Percentiles rank a stretch among this genome's conserved stretches.
Conservation (phyloP, 2,113 vertebrate species). For the Eulacestoma nigropectus region DNA sequence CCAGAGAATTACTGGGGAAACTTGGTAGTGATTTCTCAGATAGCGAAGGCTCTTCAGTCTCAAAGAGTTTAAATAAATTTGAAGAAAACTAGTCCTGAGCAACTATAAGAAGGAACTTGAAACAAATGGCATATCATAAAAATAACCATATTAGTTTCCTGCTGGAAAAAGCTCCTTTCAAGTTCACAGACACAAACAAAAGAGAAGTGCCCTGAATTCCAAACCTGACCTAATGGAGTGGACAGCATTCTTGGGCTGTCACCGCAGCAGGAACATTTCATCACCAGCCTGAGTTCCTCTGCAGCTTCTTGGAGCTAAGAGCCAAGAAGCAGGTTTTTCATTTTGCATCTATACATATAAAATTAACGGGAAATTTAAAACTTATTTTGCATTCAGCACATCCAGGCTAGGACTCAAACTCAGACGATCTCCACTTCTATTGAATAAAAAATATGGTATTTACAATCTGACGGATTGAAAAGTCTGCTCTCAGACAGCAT, state of each 20-base stretch:
- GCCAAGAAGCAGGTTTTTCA: not conserved
- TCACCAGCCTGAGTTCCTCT: not conserved
- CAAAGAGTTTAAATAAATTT: not conserved
- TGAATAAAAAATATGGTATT: not conserved
- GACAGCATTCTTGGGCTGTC: not conserved
- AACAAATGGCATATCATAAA: not conserved
- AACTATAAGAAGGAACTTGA: not conserved
- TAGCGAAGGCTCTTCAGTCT: not conserved
- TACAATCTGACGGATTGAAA: not conserved
- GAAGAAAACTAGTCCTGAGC: constrained; percentile 7
- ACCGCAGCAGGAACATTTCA: not conserved
- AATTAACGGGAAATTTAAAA: not conserved
- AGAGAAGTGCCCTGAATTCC: not conserved
- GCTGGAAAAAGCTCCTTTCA: not conserved
- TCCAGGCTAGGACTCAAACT: not conserved
- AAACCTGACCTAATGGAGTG: not conserved
- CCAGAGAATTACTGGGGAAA: not conserved
- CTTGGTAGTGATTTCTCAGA: not conserved
- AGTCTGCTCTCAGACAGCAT: not conserved
- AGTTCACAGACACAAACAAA: not conserved
- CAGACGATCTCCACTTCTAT: not conserved
- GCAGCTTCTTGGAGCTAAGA: not conserved
- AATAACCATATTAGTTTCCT: not conserved
- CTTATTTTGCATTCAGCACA: not conserved
- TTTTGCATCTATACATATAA: not conserved